Evolutionary conservation across 64 coral and sea anemone genomes (phyloP), one percentile per base, ranked within the genome.

Genomic region (Dendrophyllia cribrosa): DNA sequence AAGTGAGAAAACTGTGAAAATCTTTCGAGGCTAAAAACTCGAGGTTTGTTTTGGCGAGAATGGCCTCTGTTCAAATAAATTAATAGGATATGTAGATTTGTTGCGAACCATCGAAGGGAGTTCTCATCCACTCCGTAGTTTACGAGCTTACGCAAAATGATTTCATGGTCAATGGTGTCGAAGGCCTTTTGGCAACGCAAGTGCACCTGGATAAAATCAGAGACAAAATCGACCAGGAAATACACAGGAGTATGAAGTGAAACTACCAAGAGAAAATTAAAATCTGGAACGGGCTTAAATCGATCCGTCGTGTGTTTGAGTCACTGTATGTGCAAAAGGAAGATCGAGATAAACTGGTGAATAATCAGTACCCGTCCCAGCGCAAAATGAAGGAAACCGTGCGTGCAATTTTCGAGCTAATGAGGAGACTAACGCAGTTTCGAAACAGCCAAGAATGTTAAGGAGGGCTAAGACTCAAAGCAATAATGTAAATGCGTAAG

Each of bases 261-360:
- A 85, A 75, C 9, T 43, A 66, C 10, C 85, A 75, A 48, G 90
- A 85, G 51, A 55, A 77, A 49, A 76, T 92, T n/a, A 71, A 65
- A 25, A 58, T 92, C 26, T 92, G 90, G 90, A 92, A 76, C 44
- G 90, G 85, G 59, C 80, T 92, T 12, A 85, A 77, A 20, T 70
- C 59, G 59, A 92, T 92, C 48, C 66, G 53, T 45, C 67, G 70
- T 25, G 90, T 92, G 6, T 92, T 86, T 47, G 90, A 86, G 26
- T 80, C 90, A 25, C 69, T 51, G 2, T 92, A 74, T 26, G 56
- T 74, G 10, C 66, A 59, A 34, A 67, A 69, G 20, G 22, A 87
- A 11, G 11, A 65, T 46, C 65, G 17, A 47, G 4, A 15, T 9
- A 60, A 9, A n/a, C 26, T n/a, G 14, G 47, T 9, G 43, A 50